Evolutionary conservation across 1,140 invertebrate species (phyloP), one percentile per base, ranked within the genome.

Genomic region (Ceratitis capitata): DNA sequence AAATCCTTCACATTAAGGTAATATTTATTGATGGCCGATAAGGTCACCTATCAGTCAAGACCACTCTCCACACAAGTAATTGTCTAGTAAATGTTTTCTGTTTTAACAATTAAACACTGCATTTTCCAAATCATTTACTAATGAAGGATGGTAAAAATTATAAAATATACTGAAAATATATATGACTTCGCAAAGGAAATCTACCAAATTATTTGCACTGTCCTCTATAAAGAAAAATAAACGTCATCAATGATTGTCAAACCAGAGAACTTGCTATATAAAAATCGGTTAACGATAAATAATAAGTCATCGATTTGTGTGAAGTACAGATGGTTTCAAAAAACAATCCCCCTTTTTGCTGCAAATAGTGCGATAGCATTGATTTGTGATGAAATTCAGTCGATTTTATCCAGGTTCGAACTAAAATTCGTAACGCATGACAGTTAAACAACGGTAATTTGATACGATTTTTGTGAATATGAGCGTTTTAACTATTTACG

Each of bases 1-100:
- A 85, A 23, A 61, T 85, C 85, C 82, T 85, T 85, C 82, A 83
- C 82, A 51, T 51, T 29, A 45, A 45, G 69, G 12, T 14, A 39
- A 78, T 45, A 78, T 78, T 78, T 47, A n/a, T 78, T 45, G 69
- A 78, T 78, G 69, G 42, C 39, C 69, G 69, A 78, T 78, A 78
- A 78, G 69, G 39, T 78, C 39, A 78, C 39, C 69, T 47, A 32
- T 23, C 39, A 45, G 12, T 19, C 39, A 39, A 35, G 26, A n/a
- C 39, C 69, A 6, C 39, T 45, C 69, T 45, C 12, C 32, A 45
- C 32, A 47, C 42, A 78, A 78, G 19, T 78, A 10, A 1, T 78
- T 78, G 45, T 23, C 19, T 45, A 9, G 69, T 78, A 45, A n/a
- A 39, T 45, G 26, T 78, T 78, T 78, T 78, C n/a, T 26, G 1